Base-by-base conservation (phyloP, 2,888 invertebrate genomes). In the Flexamia atlantica region DNA sequence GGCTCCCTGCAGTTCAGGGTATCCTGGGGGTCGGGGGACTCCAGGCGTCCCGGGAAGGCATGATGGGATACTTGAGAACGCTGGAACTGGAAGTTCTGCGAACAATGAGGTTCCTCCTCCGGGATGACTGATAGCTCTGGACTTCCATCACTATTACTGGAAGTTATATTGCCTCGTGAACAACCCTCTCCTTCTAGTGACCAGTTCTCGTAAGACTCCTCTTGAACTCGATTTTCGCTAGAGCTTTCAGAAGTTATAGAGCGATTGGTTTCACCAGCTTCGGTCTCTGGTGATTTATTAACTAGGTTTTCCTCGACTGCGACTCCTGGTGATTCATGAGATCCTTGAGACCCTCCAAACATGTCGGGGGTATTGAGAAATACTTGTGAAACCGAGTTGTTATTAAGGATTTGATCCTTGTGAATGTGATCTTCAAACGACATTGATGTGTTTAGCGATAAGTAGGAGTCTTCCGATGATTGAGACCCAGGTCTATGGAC, bases 341-440 rank as follows among this genome's bases (percentile, higher is more conserved):
- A 14, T 46, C 25, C 72, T 72, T 32, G 72, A 10, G 40, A 72
- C 3, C n/a, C 72, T 20, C 3, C 72, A 72, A 72, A 72, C 40
- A 72, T 40, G 40, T 72, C 72, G 9, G 72, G 72, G 40, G 20
- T 40, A n/a, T 72, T 30, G 9, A 3, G 3, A 4, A 14, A 17
- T 68, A 68, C 40, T 32, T 25, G 28, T 30, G 12, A 30, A 53
- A 64, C 10, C 14, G 23, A 23, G 2, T 57, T 57, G 9, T 57
- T 53, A 53, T 23, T 53, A 10, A n/a, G 23, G 5, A 53, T 32
- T 9, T 30, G 5, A 17, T 17, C 9, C 32, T 68, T 68, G 30
- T 68, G 5, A 5, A 30, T 68, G 30, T 68, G 5, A 5, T 68
- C 68, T 32, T 30, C 68, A 68, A 32, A 20, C 9, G 28, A 60